Percentiles rank a stretch among this genome's conserved stretches.
These are phyloP conservation scores for Triops cancriformis DNA, from an alignment of 1,140 invertebrate genomes.

Conservation along the genomic window DNA sequence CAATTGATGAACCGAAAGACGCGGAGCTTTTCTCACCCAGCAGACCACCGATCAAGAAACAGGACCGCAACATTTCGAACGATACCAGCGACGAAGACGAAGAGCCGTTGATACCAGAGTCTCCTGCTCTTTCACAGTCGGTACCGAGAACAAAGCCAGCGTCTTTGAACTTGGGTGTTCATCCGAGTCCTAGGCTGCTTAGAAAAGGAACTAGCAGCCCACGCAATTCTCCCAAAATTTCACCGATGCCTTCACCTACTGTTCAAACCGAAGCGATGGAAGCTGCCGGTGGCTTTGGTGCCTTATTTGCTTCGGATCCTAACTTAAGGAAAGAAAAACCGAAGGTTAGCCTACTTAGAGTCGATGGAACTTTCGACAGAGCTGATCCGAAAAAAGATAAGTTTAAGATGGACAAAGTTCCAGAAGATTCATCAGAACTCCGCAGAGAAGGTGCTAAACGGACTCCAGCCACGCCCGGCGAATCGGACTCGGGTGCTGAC, in stretches of 20 bases:
- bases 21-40: not conserved
- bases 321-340: not conserved
- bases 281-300: not conserved
- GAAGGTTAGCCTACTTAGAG: not conserved
- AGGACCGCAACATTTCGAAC: not conserved
- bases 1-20: constrained; percentile 26
- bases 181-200: constrained; percentile 7
- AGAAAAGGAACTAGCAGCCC: constrained; percentile 18
- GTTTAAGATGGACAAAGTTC: not conserved
- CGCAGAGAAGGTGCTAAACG: constrained; percentile 17
- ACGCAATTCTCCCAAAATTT: constrained; percentile 20
- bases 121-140: not conserved
- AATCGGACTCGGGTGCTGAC: not conserved
- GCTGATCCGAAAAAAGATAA: not conserved
- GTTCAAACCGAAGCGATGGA: not conserved
- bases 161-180: not conserved
- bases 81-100: constrained; percentile 7
- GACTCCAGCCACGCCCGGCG: not conserved
- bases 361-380: not conserved
- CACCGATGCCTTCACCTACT: constrained; percentile 4
- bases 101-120: constrained; percentile 22
- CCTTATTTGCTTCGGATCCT: not conserved
- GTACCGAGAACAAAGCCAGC: not conserved
- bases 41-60: constrained; percentile 11
- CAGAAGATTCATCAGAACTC: not conserved